These are phyloP conservation scores for Pristionchus japonicus DNA, from an alignment of 2,888 invertebrate genomes.

Conservation along the genomic window DNA sequence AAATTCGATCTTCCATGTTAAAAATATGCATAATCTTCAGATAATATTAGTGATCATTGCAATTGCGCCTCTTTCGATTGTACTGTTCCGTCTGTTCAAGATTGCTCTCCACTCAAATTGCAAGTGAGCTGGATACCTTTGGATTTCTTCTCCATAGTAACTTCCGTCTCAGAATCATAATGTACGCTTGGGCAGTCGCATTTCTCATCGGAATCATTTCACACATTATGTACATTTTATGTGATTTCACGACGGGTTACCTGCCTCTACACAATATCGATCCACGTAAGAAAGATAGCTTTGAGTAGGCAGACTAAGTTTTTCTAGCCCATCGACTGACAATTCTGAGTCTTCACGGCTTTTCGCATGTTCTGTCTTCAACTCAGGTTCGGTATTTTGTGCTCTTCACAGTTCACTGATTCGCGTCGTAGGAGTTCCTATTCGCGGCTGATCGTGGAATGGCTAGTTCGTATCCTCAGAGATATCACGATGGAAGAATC, in stretches of 20 bases:
- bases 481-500: neutral
- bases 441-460: neutral
- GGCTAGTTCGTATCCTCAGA: neutral
- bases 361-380: slow-evolving; percentile 5
- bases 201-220: neutral
- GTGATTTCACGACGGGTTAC: neutral
- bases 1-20: neutral
- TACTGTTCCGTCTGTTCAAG: neutral
- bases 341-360: neutral
- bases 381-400: neutral
- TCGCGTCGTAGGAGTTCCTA: neutral
- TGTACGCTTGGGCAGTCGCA: neutral
- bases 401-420: neutral
- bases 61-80: neutral
- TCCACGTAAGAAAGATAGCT: neutral
- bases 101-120: slow-evolving; percentile 1
- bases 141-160: neutral
- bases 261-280: neutral
- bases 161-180: neutral
- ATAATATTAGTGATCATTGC: neutral
- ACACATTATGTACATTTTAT: neutral
- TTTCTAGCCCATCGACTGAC: neutral
- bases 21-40: neutral
- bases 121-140: neutral
- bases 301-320: too few relatives aligned